A percentile compares a stretch with the other conserved stretches of the same genome.
These are phyloP conservation scores for Cephus pulcher DNA, from an alignment of 2,888 invertebrate genomes.

Conservation along the genomic window DNA sequence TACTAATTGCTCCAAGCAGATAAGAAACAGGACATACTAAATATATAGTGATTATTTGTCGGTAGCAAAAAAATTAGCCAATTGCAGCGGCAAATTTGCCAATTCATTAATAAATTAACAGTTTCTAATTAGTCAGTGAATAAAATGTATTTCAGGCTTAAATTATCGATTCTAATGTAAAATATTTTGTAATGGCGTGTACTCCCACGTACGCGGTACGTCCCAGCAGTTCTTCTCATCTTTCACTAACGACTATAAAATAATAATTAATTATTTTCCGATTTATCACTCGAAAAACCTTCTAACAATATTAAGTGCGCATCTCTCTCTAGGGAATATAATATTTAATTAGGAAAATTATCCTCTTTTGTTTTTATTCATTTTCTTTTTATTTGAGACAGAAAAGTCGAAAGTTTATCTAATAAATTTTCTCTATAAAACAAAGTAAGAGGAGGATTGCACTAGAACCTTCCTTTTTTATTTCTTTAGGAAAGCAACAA, in stretches of 20 bases:
- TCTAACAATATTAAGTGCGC: not conserved
- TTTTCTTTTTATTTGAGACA: not conserved
- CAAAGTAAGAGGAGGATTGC: slow-evolving; percentile 10
- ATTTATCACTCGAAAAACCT: not conserved
- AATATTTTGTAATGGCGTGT: not conserved
- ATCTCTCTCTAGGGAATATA: not conserved
- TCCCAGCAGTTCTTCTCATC: not conserved
- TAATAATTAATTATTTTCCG: not conserved
- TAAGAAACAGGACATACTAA: slow-evolving; percentile 2
- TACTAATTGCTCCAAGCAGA: slow-evolving; percentile 39
- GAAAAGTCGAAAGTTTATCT: not conserved
- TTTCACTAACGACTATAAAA: not conserved
- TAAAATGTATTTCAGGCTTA: not conserved
- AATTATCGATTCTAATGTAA: not conserved
- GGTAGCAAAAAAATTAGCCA: not conserved
- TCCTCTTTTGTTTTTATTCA: not conserved
- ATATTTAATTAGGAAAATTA: not conserved
- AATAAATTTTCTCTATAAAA: not conserved
- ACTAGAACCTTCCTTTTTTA: slow-evolving; percentile 25
- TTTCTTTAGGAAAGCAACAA: slow-evolving; percentile 64
- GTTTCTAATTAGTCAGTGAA: not conserved
- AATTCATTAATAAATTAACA: not conserved
- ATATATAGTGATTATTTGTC: not conserved
- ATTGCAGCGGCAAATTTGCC: too few species aligned
- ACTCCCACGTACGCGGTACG: not conserved